Evolutionary conservation across 2,797 vertebrate species (phyloP).

Genomic region (Microcaecilia unicolor): DNA sequence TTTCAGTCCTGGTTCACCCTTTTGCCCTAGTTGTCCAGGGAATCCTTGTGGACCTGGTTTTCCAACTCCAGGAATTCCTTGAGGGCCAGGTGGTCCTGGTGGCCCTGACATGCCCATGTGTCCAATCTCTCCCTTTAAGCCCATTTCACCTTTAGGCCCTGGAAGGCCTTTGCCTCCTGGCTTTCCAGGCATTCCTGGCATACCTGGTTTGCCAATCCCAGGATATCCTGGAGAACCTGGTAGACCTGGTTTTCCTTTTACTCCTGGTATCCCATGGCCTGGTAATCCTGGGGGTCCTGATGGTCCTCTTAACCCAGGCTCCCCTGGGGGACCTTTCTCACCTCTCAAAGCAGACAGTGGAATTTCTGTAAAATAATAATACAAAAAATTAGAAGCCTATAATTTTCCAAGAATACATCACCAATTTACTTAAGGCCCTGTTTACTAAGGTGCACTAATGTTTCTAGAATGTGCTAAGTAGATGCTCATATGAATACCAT

Average conservation of each 20-base stretch:
- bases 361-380: conserved; percentile 37
- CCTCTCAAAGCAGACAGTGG: conserved; percentile 65
- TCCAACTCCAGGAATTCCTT: conserved; percentile 78
- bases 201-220: conserved; percentile 87
- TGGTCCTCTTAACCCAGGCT: conserved; percentile 72
- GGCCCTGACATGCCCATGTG: conserved; percentile 77
- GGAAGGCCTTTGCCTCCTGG: conserved; percentile 77
- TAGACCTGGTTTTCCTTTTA: conserved; percentile 80
- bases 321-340: conserved; percentile 74
- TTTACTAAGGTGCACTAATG: no score
- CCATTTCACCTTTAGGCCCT: conserved; percentile 79
- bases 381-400: not conserved
- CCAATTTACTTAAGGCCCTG: no score
- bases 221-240: conserved; percentile 75
- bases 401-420: no score
- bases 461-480: no score
- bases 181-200: conserved; percentile 91
- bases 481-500: no score
- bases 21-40: conserved; percentile 70
- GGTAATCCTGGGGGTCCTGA: conserved; percentile 77
- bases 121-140: conserved; percentile 71
- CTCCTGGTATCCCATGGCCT: conserved; percentile 77
- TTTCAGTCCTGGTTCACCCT: conserved; percentile 82
- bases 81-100: conserved; percentile 79
- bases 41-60: conserved; percentile 78